Conservation (phyloP, 2,797 vertebrate species). For the Anniella stebbinsi region DNA sequence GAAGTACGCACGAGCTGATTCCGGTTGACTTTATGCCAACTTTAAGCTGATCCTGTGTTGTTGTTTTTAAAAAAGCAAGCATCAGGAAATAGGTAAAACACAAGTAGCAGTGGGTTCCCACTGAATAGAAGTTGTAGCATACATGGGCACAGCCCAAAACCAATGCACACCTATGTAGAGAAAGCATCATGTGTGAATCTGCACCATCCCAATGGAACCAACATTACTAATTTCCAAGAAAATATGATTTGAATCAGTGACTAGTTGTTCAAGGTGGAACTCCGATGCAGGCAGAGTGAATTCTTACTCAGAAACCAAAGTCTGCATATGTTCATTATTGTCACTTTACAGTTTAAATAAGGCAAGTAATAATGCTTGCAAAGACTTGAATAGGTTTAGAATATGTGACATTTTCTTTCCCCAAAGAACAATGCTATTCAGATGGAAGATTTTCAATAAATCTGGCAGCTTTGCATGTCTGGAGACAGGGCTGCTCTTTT, state of each 20-base stretch:
- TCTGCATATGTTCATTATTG: slow-evolving; percentile 49
- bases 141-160: background rate
- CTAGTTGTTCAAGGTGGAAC: background rate
- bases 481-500: slow-evolving; percentile 29
- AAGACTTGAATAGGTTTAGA: slow-evolving; percentile 46
- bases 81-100: background rate
- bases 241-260: background rate
- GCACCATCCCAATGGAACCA: background rate
- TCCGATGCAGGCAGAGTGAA: slow-evolving; percentile 30
- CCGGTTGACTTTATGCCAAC: background rate
- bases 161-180: too few species aligned
- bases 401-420: slow-evolving; percentile 55
- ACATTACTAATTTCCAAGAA: background rate
- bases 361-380: slow-evolving; percentile 46
- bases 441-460: slow-evolving; percentile 51
- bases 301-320: slow-evolving; percentile 67
- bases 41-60: background rate
- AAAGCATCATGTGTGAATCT: background rate
- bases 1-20: background rate
- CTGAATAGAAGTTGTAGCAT: background rate
- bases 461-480: slow-evolving; percentile 18
- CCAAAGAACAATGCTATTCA: background rate
- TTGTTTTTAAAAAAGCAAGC: background rate
- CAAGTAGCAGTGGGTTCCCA: background rate
- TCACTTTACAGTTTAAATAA: slow-evolving; percentile 62